phyloP scores from a whole-genome alignment of 2,797 vertebrate genomes.

The Saxicola maurus region DNA sequence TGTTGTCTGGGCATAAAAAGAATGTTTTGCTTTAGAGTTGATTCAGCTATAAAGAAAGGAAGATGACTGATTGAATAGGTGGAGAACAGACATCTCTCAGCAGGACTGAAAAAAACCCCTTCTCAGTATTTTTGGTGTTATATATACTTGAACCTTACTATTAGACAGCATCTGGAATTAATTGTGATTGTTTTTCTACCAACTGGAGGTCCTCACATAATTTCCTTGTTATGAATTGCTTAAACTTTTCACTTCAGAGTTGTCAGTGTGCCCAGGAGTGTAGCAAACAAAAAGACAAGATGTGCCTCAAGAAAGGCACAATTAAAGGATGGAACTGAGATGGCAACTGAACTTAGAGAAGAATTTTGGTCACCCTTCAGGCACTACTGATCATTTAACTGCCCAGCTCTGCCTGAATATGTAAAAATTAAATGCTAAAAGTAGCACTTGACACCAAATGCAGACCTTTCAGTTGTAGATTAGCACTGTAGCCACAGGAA shows the following conservation, averaged over 20 bases:
- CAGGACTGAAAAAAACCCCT: background rate
- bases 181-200: background rate
- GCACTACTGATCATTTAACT: background rate
- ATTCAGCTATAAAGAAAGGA: background rate
- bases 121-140: background rate
- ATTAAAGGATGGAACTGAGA: background rate
- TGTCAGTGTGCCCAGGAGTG: background rate
- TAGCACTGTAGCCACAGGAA: background rate
- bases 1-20: background rate
- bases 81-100: background rate
- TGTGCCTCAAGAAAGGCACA: background rate
- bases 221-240: background rate
- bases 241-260: background rate
- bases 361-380: background rate
- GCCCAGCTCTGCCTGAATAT: background rate
- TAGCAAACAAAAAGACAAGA: background rate
- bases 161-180: conserved; percentile 3
- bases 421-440: background rate
- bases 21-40: background rate
- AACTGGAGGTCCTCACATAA: background rate
- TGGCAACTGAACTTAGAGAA: background rate
- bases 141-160: background rate
- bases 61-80: background rate
- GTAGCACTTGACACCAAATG: background rate
- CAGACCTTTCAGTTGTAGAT: background rate